These are phyloP conservation scores for Agrotis ipsilon DNA, from an alignment of 2,888 invertebrate species.

Conservation along the genomic window DNA sequence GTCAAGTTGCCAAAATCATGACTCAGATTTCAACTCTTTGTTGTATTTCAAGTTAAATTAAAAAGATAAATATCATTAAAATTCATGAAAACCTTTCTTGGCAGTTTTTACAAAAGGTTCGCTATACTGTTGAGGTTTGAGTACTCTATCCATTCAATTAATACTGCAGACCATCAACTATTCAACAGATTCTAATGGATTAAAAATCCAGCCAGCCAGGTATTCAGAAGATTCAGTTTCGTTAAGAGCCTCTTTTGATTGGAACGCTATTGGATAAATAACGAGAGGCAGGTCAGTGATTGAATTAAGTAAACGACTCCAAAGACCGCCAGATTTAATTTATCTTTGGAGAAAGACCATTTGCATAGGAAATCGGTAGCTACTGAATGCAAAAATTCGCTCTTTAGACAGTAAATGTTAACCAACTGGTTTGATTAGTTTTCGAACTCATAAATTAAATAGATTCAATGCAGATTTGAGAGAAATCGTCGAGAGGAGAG, in stretches of 20 bases:
- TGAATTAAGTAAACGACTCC: constrained; percentile 37
- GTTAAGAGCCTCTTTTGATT: constrained; percentile 33
- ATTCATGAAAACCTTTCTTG: constrained; percentile 22
- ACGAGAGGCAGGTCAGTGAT: constrained; percentile 38
- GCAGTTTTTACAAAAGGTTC: constrained; percentile 12
- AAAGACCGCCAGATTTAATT: constrained; percentile 33
- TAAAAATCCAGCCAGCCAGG: constrained; percentile 25
- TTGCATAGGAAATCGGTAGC: constrained; percentile 16
- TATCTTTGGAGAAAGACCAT: constrained; percentile 16
- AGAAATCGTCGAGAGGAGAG: neutral
- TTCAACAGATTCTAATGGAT: constrained; percentile 49
- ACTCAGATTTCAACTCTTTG: constrained; percentile 17
- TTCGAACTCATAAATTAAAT: constrained; percentile 5
- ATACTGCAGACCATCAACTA: constrained; percentile 38
- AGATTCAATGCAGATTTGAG: neutral
- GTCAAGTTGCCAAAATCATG: constrained; percentile 14
- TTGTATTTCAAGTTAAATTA: constrained; percentile 5
- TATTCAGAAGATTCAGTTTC: constrained; percentile 33
- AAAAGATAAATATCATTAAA: constrained; percentile 10
- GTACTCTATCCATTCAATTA: constrained; percentile 20
- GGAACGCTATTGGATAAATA: constrained; percentile 33
- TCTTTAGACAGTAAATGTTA: constrained; percentile 6
- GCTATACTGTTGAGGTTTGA: constrained; percentile 3
- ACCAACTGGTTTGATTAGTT: constrained; percentile 1
- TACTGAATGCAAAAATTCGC: neutral